Base-by-base conservation (phyloP, 2,888 invertebrate species). In the Gymnoscelis rufifasciata region DNA sequence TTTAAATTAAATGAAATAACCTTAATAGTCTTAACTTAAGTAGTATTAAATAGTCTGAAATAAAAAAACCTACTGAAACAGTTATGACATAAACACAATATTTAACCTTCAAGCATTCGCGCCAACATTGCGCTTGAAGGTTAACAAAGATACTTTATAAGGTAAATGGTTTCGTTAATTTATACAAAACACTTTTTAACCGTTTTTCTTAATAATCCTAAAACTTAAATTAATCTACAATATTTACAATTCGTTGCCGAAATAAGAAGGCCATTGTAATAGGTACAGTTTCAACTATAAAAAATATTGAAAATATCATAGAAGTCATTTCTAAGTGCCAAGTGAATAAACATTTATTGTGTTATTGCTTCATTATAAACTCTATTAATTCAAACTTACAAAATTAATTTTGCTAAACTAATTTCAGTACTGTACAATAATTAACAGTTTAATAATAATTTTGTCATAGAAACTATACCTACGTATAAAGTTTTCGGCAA, bases 161-260 rank as follows among this genome's bases (percentile, higher is more conserved):
- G n/a, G n/a, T n/a, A n/a, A n/a, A n/a, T n/a, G n/a, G n/a, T n/a
- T n/a, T n/a, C n/a, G 7, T 29, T 12, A 29, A 7, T 29, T 29
- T 29, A 12, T 12, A 12, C 12, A 29, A 29, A 12, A 7, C 12
- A 3, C 1, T 6, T 28, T 29, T 29, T 7, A 2, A 19, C 2
- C 19, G 5, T 3, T 5, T 19, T 19, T 19, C 19, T 19, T 19
- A 19, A 19, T 2, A 19, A 19, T 19, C 2, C 19, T 19, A 3
- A 19, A 19, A n/a, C n/a, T 5, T 2, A 19, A 19, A 19, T 19
- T 3, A 3, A 19, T 3, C 19, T 19, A 19, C 40, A 63, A 67
- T 67, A 72, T 70, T 62, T 71, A 72, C 69, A 69, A 60, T 56
- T 57, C 53, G 65, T 61, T 60, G 58, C 61, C 63, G 60, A 66